Evolutionary conservation across 2,888 invertebrate species (phyloP).

Genomic region (Latheticus oryzae): DNA sequence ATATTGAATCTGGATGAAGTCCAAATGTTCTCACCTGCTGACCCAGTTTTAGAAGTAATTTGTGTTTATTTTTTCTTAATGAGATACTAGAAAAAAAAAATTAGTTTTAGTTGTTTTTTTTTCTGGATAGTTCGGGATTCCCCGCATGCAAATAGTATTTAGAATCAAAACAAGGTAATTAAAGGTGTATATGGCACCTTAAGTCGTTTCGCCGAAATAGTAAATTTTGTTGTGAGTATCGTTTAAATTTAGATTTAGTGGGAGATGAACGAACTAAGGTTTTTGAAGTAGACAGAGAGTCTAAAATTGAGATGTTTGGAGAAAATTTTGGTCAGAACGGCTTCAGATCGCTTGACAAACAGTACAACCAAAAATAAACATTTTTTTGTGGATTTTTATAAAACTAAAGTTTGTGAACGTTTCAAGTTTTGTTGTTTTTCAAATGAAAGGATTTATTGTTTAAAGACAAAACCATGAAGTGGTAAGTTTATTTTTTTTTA

Average conservation of each 20-base stretch:
- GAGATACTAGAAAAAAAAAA: conserved; percentile 8
- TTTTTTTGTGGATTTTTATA: too few relatives aligned
- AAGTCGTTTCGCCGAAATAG: too few relatives aligned
- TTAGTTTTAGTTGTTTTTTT: conserved; percentile 8
- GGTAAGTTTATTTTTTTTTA: conserved; percentile 17
- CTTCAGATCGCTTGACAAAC: conserved; percentile 28
- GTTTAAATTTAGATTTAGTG: conserved; percentile 40
- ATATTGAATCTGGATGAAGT: conserved; percentile 4
- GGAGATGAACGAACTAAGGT: conserved; percentile 43
- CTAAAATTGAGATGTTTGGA: conserved; percentile 27
- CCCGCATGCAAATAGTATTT: conserved; percentile 1
- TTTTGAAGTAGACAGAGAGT: conserved; percentile 33
- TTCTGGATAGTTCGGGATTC: too few relatives aligned
- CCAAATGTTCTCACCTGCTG: conserved; percentile 36
- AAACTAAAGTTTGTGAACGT: too few relatives aligned
- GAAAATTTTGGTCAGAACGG: conserved; percentile 36
- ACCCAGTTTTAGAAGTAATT: conserved; percentile 34
- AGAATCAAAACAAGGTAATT: not conserved
- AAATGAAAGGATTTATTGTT: not conserved
- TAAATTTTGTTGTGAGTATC: conserved; percentile 29
- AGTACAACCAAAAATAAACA: conserved; percentile 5
- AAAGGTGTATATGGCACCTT: too few relatives aligned
- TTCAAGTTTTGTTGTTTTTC: not conserved
- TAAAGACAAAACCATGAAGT: conserved; percentile 24
- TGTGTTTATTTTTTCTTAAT: conserved; percentile 28